These are phyloP conservation scores for Syngnathoides biaculeatus DNA, from an alignment of 2,113 vertebrate genomes.

Conservation along the genomic window DNA sequence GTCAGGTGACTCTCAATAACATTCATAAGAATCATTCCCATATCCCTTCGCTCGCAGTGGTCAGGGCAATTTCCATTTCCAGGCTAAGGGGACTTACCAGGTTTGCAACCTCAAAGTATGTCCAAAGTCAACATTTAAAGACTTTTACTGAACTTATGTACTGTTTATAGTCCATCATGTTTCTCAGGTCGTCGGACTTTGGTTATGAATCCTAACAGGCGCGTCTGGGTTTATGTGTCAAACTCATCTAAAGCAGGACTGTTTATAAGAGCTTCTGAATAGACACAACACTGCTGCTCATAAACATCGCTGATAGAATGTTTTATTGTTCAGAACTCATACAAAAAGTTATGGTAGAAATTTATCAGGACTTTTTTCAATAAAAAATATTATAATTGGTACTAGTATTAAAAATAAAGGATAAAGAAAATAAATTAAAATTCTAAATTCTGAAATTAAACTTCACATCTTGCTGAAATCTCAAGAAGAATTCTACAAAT, in stretches of 20 bases:
- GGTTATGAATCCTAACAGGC: not conserved
- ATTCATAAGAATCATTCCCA: not conserved
- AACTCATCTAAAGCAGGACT: conserved; percentile 1
- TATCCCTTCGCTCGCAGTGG: not conserved
- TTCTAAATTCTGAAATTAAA: too few relatives aligned
- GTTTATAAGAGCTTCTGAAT: not conserved
- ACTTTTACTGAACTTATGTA: not conserved
- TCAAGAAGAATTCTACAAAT: too few relatives aligned
- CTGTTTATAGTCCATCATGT: not conserved
- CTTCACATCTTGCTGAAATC: too few relatives aligned
- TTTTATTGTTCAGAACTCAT: too few relatives aligned
- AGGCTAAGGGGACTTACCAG: not conserved
- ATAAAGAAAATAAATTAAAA: too few relatives aligned
- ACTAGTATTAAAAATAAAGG: too few relatives aligned
- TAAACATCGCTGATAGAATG: not conserved
- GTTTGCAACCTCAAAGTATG: conserved; percentile 5
- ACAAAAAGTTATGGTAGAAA: not conserved
- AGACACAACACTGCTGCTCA: not conserved
- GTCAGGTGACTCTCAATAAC: not conserved
- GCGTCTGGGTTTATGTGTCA: not conserved
- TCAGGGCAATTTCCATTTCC: not conserved
- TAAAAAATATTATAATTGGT: too few relatives aligned
- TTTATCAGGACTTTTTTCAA: too few relatives aligned
- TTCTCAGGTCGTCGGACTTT: not conserved
- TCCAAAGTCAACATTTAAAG: not conserved